Evolutionary conservation across 2,113 vertebrate species (phyloP), one percentile per base, ranked within the genome.

Genomic region (Haemorhous mexicanus): DNA sequence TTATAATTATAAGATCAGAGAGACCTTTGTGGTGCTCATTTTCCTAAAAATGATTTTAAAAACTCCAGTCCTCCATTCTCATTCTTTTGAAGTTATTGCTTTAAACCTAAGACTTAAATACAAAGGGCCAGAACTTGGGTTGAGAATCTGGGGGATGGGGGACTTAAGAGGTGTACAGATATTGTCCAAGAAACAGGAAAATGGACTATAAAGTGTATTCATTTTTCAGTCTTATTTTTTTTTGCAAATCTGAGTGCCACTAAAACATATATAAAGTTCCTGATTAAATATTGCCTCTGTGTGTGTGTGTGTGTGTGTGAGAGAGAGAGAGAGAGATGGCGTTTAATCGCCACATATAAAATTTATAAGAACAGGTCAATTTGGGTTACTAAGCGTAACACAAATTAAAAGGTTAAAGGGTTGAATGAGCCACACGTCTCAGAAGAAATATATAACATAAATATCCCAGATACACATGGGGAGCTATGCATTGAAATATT

Each of bases 31-130:
- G 94, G 92, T 64, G 87, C 93, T 86, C 85, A 61, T 96, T 97
- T 96, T 96, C 92, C 95, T 96, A 96, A 95, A 96, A 96, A 37
- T 52, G 1, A 46, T 67, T 88, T 59, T 15, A 88, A 95, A 84
- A 87, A 24, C 10, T n/a, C n/a, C 41, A 75, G 56, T 87, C 43
- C 58, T 92, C 58, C 79, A 81, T 83, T 72, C 93, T 74, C 32
- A 69, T 76, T 92, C 95, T 96, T 97, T 97, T 97, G 97, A 97
- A 97, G 97, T 95, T 89, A 97, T 94, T 85, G 61, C 96, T 94
- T 86, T 85, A 97, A 97, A 94, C 30, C 28, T 32, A 83, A 79
- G 82, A 94, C 53, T 64, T 86, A 63, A 83, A 94, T 43, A 96
- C 95, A 97, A 97, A 97, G 59, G 87, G 50, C 44, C 27, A 80